Evolutionary conservation across 2,113 vertebrate species (phyloP).

Genomic region (Lampris megalopsis): DNA sequence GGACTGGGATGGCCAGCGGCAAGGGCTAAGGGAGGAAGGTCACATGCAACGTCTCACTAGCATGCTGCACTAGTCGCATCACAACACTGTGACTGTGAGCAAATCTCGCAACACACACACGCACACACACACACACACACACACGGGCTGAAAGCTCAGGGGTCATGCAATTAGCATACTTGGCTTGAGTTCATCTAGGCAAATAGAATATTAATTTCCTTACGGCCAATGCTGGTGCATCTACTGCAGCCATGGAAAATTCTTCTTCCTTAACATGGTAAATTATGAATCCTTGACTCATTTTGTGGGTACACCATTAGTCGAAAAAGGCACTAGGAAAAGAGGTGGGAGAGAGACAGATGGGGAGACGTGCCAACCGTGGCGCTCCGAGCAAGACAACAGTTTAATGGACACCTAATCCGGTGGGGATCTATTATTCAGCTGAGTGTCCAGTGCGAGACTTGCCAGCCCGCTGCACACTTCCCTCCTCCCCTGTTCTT

Average conservation of each 20-base stretch:
- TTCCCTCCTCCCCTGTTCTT: too few relatives aligned
- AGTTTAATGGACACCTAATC: background rate
- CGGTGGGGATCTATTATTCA: background rate
- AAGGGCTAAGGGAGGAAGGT: too few relatives aligned
- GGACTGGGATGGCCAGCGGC: too few relatives aligned
- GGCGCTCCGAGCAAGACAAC: too few relatives aligned
- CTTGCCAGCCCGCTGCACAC: background rate
- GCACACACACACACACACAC: background rate
- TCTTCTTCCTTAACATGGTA: background rate
- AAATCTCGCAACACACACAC: too few relatives aligned
- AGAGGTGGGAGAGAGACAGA: background rate
- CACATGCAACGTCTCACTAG: too few relatives aligned
- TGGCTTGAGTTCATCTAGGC: constrained; percentile 12
- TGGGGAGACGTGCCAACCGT: background rate
- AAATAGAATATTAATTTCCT: constrained; percentile 18
- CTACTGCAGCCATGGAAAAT: background rate
- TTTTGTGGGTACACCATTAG: background rate
- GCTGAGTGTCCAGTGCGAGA: background rate
- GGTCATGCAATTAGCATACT: background rate
- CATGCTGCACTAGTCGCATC: too few relatives aligned
- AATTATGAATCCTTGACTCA: constrained; percentile 18
- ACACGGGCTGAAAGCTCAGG: background rate
- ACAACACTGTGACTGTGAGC: too few relatives aligned
- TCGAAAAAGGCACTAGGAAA: constrained; percentile 12
- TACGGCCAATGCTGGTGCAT: constrained; percentile 7